phyloP scores from a whole-genome alignment of 2,797 vertebrate species.

The Aratinga solstitialis region DNA sequence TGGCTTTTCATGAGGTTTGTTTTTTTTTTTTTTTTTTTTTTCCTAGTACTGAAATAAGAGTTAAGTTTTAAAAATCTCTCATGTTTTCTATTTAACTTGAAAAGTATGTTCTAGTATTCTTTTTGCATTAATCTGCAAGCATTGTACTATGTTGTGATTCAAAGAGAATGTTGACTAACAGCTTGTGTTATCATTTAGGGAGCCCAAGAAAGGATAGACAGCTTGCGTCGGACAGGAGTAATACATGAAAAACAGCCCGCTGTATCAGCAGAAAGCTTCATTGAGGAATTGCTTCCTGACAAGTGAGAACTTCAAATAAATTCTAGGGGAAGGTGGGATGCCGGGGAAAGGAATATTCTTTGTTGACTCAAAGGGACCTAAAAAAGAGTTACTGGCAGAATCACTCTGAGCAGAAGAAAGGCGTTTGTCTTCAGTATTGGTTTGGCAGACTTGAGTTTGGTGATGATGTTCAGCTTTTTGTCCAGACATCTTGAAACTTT shows the following conservation, averaged over 20 bases:
- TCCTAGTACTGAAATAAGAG: not conserved
- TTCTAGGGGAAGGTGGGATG: not conserved
- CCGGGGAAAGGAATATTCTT: not conserved
- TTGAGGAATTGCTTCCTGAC: constrained; percentile 94
- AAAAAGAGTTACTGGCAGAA: not conserved
- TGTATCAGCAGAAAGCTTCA: constrained; percentile 94
- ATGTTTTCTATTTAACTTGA: not conserved
- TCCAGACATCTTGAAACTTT: not conserved
- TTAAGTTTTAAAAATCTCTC: not conserved
- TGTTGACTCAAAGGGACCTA: not conserved
- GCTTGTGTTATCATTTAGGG: constrained; percentile 77
- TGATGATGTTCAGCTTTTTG: not conserved
- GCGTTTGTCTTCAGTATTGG: not conserved
- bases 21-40: not conserved
- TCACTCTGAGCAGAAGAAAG: not conserved
- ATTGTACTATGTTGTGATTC: not conserved
- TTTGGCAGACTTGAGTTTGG: not conserved
- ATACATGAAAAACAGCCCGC: constrained; percentile 95
- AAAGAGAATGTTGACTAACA: not conserved
- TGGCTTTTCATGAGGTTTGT: not conserved
- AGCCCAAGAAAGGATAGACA: constrained; percentile 93
- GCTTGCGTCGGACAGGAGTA: constrained; percentile 85
- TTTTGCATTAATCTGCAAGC: not conserved
- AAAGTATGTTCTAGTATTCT: not conserved
- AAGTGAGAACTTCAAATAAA: constrained; percentile 79